phyloP scores from a whole-genome alignment of 2,113 vertebrate genomes.

The Lasiurus cinereus region DNA sequence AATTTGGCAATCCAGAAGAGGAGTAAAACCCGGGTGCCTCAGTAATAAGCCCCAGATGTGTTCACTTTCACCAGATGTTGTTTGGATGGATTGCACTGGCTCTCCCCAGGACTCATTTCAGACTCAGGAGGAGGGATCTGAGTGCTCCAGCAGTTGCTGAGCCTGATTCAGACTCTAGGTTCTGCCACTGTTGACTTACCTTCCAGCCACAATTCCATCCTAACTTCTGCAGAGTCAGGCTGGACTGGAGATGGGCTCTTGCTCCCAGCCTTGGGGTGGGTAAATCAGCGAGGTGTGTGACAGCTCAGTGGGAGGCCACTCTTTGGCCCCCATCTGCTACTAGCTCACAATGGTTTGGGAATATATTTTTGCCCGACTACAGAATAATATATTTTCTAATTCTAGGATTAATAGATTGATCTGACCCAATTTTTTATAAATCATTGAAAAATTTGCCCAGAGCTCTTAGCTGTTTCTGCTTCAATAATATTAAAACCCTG shows the following conservation, averaged over 20 bases:
- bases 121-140: background rate
- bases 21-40: background rate
- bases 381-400: conserved; percentile 50
- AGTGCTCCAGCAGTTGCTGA: too few species aligned
- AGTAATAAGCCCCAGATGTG: background rate
- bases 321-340: background rate
- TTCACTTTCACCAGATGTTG: rapidly evolving
- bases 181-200: background rate
- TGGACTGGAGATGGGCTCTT: background rate
- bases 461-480: conserved; percentile 14
- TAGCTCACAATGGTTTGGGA: background rate
- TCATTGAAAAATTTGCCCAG: background rate
- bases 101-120: background rate
- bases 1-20: background rate
- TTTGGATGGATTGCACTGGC: background rate
- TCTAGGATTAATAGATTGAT: background rate
- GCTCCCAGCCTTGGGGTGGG: background rate
- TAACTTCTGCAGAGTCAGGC: background rate
- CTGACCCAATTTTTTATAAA: conserved; percentile 11
- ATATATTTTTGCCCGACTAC: background rate
- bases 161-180: background rate
- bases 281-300: background rate
- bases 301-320: background rate
- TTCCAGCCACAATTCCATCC: background rate
- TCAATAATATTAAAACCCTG: background rate